Conservation (phyloP, 2,113 vertebrate genomes). For the Apodemus sylvaticus region DNA sequence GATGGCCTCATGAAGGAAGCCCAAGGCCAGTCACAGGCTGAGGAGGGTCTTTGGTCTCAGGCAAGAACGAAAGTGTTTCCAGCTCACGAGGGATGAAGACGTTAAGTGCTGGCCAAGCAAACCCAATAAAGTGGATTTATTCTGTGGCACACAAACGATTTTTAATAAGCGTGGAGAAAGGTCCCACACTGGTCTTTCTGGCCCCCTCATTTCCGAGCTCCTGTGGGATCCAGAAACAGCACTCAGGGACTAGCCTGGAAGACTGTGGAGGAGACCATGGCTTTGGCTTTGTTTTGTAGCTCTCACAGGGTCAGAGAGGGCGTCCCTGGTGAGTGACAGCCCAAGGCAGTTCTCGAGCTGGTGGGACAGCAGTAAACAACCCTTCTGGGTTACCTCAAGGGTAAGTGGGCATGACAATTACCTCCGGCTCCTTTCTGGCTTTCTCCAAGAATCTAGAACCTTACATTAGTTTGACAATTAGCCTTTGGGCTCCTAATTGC, state of each 20-base stretch:
- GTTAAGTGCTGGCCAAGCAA: conserved; percentile 48
- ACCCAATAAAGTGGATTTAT: conserved; percentile 62
- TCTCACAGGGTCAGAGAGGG: background rate
- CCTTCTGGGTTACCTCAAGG: background rate
- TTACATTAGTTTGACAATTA: background rate
- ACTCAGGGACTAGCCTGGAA: background rate
- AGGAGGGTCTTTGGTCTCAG: conserved; percentile 58
- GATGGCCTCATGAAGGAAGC: conserved; percentile 64
- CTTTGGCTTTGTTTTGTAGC: background rate
- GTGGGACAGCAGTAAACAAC: background rate
- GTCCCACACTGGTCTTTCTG: background rate
- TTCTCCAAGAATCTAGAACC: conserved; percentile 22
- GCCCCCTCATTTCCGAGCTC: conserved; percentile 43
- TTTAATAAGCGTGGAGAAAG: conserved; percentile 63
- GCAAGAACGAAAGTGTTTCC: conserved; percentile 53
- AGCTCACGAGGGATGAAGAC: conserved; percentile 63
- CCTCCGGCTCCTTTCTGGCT: background rate
- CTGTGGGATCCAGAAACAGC: conserved; percentile 37
- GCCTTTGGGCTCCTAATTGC: background rate
- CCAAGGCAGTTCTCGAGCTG: background rate
- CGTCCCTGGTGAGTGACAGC: background rate
- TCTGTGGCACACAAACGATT: conserved; percentile 71
- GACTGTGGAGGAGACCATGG: background rate
- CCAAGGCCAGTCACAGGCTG: conserved; percentile 41
- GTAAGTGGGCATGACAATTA: background rate